phyloP scores from a whole-genome alignment of 2,113 vertebrate species.

The Anser brachyrhynchus region DNA sequence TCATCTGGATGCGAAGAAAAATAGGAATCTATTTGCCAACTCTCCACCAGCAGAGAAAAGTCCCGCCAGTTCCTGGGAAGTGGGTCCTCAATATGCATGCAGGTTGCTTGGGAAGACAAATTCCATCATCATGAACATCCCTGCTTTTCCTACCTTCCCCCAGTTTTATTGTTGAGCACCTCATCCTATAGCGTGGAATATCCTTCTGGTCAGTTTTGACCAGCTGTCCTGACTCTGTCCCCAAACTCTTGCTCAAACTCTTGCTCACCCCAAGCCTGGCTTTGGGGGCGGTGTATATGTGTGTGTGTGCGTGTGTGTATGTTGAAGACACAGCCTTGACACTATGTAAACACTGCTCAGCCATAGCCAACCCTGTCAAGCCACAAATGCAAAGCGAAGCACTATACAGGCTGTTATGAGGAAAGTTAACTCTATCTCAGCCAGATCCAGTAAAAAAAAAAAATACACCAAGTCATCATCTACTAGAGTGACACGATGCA shows the following conservation, averaged over 20 bases:
- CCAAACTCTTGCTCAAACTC: background rate
- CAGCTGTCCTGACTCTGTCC: background rate
- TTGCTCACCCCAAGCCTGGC: background rate
- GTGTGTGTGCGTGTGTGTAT: background rate
- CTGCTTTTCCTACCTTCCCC: background rate
- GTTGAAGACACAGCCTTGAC: background rate
- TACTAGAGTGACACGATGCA: background rate
- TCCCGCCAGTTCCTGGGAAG: background rate
- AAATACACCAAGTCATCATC: background rate
- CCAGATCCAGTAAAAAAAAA: background rate
- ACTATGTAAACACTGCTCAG: background rate
- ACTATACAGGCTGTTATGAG: background rate
- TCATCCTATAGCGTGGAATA: background rate
- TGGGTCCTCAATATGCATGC: background rate
- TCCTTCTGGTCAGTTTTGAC: rapidly evolving
- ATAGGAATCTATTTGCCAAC: background rate
- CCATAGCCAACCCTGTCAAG: background rate
- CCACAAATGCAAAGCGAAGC: background rate
- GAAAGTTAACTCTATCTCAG: background rate
- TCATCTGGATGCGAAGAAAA: background rate
- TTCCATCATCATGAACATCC: background rate
- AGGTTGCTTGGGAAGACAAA: background rate
- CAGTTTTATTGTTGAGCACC: background rate
- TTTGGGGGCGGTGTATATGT: background rate
- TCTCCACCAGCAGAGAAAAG: background rate